Conservation (phyloP, 2,113 vertebrate genomes). For the Hepsetus odoe region DNA sequence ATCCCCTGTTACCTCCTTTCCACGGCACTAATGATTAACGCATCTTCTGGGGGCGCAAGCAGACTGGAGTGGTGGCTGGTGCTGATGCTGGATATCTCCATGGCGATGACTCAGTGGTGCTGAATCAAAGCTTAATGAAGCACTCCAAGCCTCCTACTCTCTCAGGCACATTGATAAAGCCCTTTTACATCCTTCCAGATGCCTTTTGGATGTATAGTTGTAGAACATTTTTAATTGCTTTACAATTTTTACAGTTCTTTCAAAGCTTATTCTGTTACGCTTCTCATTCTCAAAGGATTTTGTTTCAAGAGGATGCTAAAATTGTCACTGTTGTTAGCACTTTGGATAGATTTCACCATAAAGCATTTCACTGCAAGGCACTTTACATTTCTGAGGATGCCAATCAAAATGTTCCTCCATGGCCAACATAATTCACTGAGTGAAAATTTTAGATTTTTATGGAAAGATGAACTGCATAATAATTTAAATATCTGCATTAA, state of each 20-base stretch:
- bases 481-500: no score
- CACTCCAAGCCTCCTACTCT: slow-evolving; percentile 18
- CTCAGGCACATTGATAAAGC: slow-evolving; percentile 9
- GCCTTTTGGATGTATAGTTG: neutral
- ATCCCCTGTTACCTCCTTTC: slow-evolving; percentile 10
- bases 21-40: slow-evolving; percentile 32
- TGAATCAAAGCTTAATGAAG: slow-evolving; percentile 41
- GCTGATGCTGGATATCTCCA: slow-evolving; percentile 24
- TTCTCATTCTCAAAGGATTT: neutral
- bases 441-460: no score
- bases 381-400: no score
- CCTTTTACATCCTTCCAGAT: neutral
- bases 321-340: no score
- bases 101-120: slow-evolving; percentile 18
- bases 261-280: no score
- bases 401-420: no score
- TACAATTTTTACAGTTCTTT: neutral
- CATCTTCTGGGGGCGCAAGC: neutral
- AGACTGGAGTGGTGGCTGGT: slow-evolving; percentile 25
- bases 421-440: no score
- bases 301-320: no score
- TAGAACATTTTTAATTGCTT: neutral
- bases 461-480: no score
- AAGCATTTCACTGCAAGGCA: no score
- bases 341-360: no score